Evolutionary conservation across 1,140 invertebrate species (phyloP), one percentile per base, ranked within the genome.

Genomic region (Ostrea denselamellosa): DNA sequence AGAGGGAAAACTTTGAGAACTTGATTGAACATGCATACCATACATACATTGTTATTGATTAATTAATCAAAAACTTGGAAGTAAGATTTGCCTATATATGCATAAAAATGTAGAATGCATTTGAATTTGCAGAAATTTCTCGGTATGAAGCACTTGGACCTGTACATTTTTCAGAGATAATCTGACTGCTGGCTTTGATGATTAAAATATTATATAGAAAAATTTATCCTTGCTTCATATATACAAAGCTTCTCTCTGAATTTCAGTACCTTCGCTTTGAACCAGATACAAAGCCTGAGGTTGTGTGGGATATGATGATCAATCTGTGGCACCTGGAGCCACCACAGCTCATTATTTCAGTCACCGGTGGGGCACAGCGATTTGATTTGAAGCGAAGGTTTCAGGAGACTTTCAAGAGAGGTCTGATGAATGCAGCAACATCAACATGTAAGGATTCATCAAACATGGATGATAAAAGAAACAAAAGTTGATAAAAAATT

Each of bases 281-380:
- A 22, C 87, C 92, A 34, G 88, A 91, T 10, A 94, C 94, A 5
- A 83, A 89, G 4, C 91, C 93, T 52, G 87, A 92, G 8, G 85
- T 89, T 28, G 88, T 95, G 12, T 90, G 93, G 88, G 88, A 92
- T 14, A 86, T 95, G 17, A 87, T 95, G 88, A 91, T 91, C 56
- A 91, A 95, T 62, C 91, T 93, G 81, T 95, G 94, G 95, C 86
- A 90, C 9, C 65, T 94, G 44, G 89, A 91, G 8, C 68, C 90
- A 9, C 95, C 95, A 7, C 93, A 94, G 58, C 89, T 95, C 0
- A 90, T 95, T 0, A 94, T 95, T 34, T 95, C 94, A n/a, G 93
- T 95, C n/a, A 94, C 94, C 52, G 95, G 95, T 25, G 95, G 95
- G 9, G 94, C 95, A 14, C 92, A 95, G 83, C 92, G 92, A 44